Evolutionary conservation across 2,797 vertebrate genomes (phyloP), one percentile per base, ranked within the genome.

Genomic region (Pantherophis alleghaniensis): DNA sequence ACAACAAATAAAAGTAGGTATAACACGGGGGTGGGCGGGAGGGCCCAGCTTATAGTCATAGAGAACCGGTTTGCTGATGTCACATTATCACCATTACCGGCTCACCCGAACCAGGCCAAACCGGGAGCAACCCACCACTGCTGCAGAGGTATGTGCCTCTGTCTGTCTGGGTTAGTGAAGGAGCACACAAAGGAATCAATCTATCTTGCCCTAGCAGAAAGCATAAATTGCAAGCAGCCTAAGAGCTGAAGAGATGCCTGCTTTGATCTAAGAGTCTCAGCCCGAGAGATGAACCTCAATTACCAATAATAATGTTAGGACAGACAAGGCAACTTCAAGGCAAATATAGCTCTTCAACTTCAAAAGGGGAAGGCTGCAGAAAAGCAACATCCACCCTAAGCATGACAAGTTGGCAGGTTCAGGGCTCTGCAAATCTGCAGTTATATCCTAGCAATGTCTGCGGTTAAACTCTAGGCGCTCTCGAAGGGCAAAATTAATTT

Each of bases 241-340:
- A 42, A 63, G 57, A 60, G 57, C 22, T 18, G 86, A 37, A 88
- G 42, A 26, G 42, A 47, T 7, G 53, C 26, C 66, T 7, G 22
- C 91, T 88, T 92, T 92, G 91, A 92, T 92, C 61, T 56, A 87
- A 69, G 56, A 88, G 16, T 24, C 86, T 66, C 60, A 28, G 86
- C 61, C 61, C 55, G 22, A 87, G 16, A 69, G 90, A 56, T 42
- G 66, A 79, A 55, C 7, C 20, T 83, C 56, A 42, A 69, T 69
- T 92, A 55, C 24, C 51, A 69, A 56, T 74, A 56, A 66, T 69
- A 91, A 83, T 28, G 32, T 56, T 37, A 59, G 87, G 87, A 74
- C 11, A 57, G 91, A 0, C 16, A 69, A 57, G 55, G 53, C 69
- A 53, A 74, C 32, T 47, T 9, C 26, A 66, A 88, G 53, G 60